These are phyloP conservation scores for Gobio occitaniae DNA, from an alignment of 2,797 vertebrate species.

Conservation along the genomic window DNA sequence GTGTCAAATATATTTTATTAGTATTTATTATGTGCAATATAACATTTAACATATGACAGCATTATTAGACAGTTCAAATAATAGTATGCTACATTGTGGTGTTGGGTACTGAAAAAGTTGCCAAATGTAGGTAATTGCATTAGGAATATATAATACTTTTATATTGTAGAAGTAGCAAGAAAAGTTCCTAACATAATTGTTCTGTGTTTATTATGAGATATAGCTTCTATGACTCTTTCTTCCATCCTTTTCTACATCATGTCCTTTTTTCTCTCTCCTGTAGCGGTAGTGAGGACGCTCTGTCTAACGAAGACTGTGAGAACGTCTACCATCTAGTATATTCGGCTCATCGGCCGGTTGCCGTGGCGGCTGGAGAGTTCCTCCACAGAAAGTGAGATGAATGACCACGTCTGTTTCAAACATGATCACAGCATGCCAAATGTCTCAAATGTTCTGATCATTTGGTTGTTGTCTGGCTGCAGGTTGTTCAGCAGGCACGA, in stretches of 20 bases:
- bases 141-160: not conserved
- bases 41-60: not conserved
- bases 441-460: not conserved
- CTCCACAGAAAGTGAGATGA: conserved; percentile 95
- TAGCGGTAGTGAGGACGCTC: conserved; percentile 63
- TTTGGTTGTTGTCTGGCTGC: conserved; percentile 15
- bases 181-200: not conserved
- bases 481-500: conserved; percentile 97
- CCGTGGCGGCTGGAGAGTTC: conserved; percentile 96
- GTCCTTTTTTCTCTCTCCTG: not conserved
- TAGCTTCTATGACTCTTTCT: not conserved
- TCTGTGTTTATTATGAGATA: not conserved
- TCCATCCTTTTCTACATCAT: not conserved
- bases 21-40: not conserved
- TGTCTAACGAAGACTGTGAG: conserved; percentile 92
- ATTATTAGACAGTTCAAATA: not conserved
- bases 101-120: not conserved
- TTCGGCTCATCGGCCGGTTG: conserved; percentile 96
- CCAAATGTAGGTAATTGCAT: not conserved
- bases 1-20: not conserved
- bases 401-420: conserved; percentile 2
- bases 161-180: not conserved
- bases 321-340: conserved; percentile 99
- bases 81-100: not conserved
- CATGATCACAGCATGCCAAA: not conserved